These are phyloP conservation scores for Hypanus sabinus DNA, from an alignment of 2,113 vertebrate genomes.

Conservation along the genomic window DNA sequence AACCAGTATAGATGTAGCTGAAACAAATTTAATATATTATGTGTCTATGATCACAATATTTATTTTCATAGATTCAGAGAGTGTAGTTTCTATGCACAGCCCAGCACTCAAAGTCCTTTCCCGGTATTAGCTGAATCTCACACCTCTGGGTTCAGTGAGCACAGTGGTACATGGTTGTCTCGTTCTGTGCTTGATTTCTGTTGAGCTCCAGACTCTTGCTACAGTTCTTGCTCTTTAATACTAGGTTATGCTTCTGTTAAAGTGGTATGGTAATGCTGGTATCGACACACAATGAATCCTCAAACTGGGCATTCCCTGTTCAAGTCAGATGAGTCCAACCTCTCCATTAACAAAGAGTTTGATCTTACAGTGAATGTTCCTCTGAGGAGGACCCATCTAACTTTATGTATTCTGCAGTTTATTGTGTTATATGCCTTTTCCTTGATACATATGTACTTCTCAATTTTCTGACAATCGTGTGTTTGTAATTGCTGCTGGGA, in stretches of 20 bases:
- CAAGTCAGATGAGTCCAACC: neutral
- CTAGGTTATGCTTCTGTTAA: too few relatives aligned
- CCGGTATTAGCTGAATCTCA: neutral
- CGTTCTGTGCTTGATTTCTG: neutral
- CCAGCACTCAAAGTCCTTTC: neutral
- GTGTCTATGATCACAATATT: neutral
- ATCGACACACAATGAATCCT: too few relatives aligned
- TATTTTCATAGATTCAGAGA: neutral
- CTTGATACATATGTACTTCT: too few relatives aligned
- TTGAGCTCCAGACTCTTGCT: neutral
- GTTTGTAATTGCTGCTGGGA: neutral
- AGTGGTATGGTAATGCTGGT: neutral
- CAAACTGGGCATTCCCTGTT: neutral
- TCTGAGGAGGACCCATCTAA: neutral
- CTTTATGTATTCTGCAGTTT: neutral
- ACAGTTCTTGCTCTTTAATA: neutral
- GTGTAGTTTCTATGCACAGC: too few relatives aligned
- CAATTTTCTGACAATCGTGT: neutral
- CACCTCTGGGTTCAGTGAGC: neutral
- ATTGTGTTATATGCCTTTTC: too few relatives aligned
- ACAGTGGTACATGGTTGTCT: too few relatives aligned
- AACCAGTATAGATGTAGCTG: neutral
- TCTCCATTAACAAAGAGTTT: too few relatives aligned
- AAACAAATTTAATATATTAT: slow-evolving; percentile 9
- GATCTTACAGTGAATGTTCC: neutral